Base-by-base conservation (phyloP, 1,140 invertebrate genomes). In the Pinna nobilis region DNA sequence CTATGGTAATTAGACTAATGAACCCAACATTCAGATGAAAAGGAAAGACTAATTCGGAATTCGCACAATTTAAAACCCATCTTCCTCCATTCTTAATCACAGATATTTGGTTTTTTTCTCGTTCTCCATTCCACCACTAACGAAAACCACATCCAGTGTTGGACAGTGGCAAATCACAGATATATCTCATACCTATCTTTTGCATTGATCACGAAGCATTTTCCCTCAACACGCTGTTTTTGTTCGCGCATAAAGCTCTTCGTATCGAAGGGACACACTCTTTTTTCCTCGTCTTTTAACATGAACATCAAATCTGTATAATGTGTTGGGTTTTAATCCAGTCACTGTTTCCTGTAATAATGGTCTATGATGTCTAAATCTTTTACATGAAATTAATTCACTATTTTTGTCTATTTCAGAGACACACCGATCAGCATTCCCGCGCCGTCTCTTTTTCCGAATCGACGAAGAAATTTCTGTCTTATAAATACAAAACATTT, bases 401-500 rank as follows among this genome's bases (percentile, higher is more conserved):
- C 66, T 70, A 50, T 53, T 50, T 51, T 65, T 47, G 47, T 64
- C 49, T 59, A 15, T 35, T 23, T 64, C 51, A n/a, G 32, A 49
- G 41, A 35, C 59, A 66, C 73, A 75, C 23, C 64, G 67, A 37
- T 75, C 55, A 47, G 39, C 23, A 32, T 65, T 68, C 67, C 65
- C 79, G 65, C 71, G 78, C 61, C 59, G 77, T 30, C 33, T 59
- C n/a, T 75, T 80, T 20, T 64, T 37, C 18, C 55, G 74, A 32
- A 51, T 57, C 41, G 50, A 59, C 33, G 57, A 51, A 39, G 51
- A 70, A 41, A 61, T 72, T 79, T 74, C 77, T 49, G 82, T 81
- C 55, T 80, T 69, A 55, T 88, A 87, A n/a, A 89, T 63, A 74
- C 88, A 89, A 59, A 87, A 89, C 20, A 70, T 81, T n/a, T 86